Percentiles rank a stretch among this genome's conserved stretches.
Conservation (phyloP, 2,888 invertebrate species). For the Melanotus villosus region DNA sequence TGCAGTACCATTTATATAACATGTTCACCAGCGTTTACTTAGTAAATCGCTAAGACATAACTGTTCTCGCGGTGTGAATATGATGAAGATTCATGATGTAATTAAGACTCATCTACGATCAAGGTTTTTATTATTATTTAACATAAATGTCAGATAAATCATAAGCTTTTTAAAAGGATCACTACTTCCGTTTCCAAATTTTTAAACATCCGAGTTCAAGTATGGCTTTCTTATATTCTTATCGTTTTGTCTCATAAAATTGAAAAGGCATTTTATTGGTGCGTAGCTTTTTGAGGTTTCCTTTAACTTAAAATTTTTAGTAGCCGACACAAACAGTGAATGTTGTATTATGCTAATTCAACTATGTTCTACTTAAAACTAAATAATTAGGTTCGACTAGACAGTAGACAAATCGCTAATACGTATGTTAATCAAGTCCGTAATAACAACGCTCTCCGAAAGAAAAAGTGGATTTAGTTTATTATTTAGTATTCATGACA, state of each 20-base stretch:
- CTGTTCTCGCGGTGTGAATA: constrained; percentile 13
- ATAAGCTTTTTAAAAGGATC: background rate
- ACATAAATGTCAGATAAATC: background rate
- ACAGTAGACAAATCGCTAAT: constrained; percentile 3
- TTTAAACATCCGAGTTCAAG: too few relatives aligned
- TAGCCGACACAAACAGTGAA: background rate
- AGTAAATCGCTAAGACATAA: constrained; percentile 19
- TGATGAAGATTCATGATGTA: constrained; percentile 13
- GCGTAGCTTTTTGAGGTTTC: too few relatives aligned
- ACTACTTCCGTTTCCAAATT: too few relatives aligned
- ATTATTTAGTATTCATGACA: constrained; percentile 33
- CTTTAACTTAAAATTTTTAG: too few relatives aligned
- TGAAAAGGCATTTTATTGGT: too few relatives aligned
- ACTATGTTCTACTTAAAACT: constrained; percentile 25
- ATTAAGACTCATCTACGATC: constrained; percentile 21
- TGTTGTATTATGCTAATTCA: constrained; percentile 21
- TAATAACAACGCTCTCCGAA: background rate
- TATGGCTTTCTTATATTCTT: too few relatives aligned
- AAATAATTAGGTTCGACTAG: constrained; percentile 30
- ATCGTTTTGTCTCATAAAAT: too few relatives aligned
- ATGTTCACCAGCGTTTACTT: constrained; percentile 5
- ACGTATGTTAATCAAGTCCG: constrained; percentile 15
- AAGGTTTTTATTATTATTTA: constrained; percentile 19
- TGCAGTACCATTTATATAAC: constrained; percentile 24
- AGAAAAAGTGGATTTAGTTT: constrained; percentile 28